These are phyloP conservation scores for Ectemnius continuus DNA, from an alignment of 2,888 invertebrate genomes.

Conservation along the genomic window DNA sequence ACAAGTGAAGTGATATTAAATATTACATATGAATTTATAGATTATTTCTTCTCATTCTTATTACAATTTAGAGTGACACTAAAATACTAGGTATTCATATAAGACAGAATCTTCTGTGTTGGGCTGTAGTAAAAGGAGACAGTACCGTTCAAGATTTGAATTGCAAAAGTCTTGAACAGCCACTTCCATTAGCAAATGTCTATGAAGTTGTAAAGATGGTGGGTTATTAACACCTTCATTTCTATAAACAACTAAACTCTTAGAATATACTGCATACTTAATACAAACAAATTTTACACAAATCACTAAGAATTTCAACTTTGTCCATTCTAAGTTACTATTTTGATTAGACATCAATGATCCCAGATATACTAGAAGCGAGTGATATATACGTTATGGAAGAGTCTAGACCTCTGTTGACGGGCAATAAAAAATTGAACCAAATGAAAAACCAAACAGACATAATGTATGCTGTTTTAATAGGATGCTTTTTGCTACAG, in stretches of 20 bases:
- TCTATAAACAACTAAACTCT: too few species aligned
- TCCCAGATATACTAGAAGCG: slow-evolving; percentile 26
- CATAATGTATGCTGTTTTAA: not conserved
- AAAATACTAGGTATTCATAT: slow-evolving; percentile 35
- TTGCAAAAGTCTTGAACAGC: not conserved
- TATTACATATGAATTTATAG: not conserved
- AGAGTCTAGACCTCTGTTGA: not conserved
- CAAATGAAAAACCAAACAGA: not conserved
- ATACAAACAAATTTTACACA: too few species aligned
- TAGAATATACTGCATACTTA: too few species aligned
- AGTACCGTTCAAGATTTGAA: slow-evolving; percentile 29
- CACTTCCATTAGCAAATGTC: not conserved
- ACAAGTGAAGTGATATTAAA: not conserved
- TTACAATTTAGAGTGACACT: not conserved
- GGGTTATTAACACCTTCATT: not conserved
- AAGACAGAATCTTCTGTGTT: slow-evolving; percentile 30
- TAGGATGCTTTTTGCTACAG: not conserved
- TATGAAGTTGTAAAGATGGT: slow-evolving; percentile 14
- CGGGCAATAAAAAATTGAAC: not conserved
- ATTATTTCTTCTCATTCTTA: not conserved
- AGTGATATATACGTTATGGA: slow-evolving; percentile 38
- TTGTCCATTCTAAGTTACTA: not conserved
- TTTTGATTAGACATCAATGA: slow-evolving; percentile 13
- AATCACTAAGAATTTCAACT: too few species aligned
- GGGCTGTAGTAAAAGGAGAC: slow-evolving; percentile 27